Percentiles rank a stretch among this genome's conserved stretches.
phyloP scores from a whole-genome alignment of 2,888 invertebrate genomes.

The Himalopsyche japonica region DNA sequence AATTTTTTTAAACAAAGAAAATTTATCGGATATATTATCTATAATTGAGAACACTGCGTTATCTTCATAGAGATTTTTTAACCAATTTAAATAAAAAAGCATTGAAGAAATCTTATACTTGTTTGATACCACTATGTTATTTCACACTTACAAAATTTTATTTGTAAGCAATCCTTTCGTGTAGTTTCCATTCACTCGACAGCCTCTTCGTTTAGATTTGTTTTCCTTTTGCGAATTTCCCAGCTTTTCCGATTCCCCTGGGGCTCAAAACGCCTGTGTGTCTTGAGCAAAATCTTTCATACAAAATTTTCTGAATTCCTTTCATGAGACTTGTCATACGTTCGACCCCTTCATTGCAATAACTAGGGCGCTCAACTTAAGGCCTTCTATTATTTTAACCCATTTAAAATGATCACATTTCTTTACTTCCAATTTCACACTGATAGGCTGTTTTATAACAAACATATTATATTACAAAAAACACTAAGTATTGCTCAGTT shows the following conservation, averaged over 20 bases:
- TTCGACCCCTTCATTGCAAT: neutral
- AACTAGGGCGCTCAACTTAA: neutral
- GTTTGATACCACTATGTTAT: neutral
- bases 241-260: neutral
- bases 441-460: too few species aligned
- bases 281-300: neutral
- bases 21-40: too few species aligned
- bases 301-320: neutral
- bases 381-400: neutral
- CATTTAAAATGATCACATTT: too few species aligned
- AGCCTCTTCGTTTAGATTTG: neutral
- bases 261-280: neutral
- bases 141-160: neutral
- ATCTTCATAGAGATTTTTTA: too few species aligned
- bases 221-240: neutral
- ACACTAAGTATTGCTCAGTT: too few species aligned
- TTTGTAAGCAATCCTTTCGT: neutral
- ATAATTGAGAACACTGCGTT: too few species aligned
- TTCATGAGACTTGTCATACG: neutral
- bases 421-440: too few species aligned
- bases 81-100: neutral
- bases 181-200: neutral
- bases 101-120: neutral
- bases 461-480: too few species aligned
- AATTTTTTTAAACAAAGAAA: too few species aligned